Percentiles rank a stretch among this genome's conserved stretches.
Evolutionary conservation across 2,797 vertebrate species (phyloP).

Genomic region (Acrossocheilus fasciatus): DNA sequence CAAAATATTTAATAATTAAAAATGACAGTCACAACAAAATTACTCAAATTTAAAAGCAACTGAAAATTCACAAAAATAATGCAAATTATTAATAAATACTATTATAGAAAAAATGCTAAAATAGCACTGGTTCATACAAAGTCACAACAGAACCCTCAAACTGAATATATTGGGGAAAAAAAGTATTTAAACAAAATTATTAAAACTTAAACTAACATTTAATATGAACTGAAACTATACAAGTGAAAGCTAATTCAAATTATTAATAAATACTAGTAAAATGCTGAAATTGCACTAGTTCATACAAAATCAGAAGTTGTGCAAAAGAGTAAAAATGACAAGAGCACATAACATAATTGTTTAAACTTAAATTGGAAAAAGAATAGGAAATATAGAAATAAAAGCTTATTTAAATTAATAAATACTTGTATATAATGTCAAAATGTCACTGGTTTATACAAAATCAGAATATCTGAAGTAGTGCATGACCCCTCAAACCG

Average conservation of each 20-base stretch:
- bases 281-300: neutral
- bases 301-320: neutral
- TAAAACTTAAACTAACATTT: neutral
- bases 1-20: neutral
- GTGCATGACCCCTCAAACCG: neutral
- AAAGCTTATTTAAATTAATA: neutral
- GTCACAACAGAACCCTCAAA: neutral
- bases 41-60: neutral
- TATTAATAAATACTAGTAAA: neutral
- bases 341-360: no score
- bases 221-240: neutral
- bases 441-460: neutral
- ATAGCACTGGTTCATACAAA: neutral
- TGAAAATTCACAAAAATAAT: neutral
- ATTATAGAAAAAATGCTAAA: neutral
- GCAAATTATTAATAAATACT: neutral
- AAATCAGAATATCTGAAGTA: neutral
- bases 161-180: neutral
- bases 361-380: neutral
- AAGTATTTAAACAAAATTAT: neutral
- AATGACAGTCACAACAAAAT: neutral
- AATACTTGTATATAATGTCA: neutral
- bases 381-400: neutral
- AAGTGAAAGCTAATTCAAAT: neutral
- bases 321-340: no score